Conservation (phyloP, 1,140 invertebrate species). For the Drosophila ohnishii region DNA sequence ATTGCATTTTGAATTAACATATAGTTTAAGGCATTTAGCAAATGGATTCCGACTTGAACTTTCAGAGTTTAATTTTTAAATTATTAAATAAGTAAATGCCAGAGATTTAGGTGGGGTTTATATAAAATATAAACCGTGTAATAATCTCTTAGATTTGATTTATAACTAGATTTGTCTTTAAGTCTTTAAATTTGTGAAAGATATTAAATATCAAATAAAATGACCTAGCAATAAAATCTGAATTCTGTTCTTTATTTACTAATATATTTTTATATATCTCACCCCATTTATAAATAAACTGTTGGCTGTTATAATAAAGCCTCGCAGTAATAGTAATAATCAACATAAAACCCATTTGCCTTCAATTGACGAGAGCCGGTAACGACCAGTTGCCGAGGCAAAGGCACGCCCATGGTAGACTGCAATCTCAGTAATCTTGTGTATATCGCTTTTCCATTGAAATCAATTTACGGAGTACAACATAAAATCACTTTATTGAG, state of each 20-base stretch:
- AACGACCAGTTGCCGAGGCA: constrained; percentile 7
- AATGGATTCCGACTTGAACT: background rate
- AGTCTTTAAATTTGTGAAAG: too few species aligned
- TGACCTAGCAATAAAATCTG: background rate
- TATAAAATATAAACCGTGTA: background rate
- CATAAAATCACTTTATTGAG: constrained; percentile 29
- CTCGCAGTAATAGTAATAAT: constrained; percentile 13
- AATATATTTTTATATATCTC: background rate
- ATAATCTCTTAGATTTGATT: background rate
- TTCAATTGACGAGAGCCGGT: background rate
- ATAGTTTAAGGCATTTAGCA: background rate
- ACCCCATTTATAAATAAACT: background rate
- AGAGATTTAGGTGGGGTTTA: background rate
- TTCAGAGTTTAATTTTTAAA: background rate
- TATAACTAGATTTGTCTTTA: background rate
- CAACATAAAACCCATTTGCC: background rate
- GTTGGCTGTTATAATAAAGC: background rate
- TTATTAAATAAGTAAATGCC: background rate
- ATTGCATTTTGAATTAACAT: background rate
- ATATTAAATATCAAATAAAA: too few species aligned
- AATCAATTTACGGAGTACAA: constrained; percentile 30
- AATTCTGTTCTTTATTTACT: background rate
- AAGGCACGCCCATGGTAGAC: constrained; percentile 11
- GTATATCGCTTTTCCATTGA: constrained; percentile 34
- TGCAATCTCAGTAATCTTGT: constrained; percentile 36